Evolutionary conservation across 1,140 invertebrate genomes (phyloP), one percentile per base, ranked within the genome.

Genomic region (Thaumatotibia leucotreta): DNA sequence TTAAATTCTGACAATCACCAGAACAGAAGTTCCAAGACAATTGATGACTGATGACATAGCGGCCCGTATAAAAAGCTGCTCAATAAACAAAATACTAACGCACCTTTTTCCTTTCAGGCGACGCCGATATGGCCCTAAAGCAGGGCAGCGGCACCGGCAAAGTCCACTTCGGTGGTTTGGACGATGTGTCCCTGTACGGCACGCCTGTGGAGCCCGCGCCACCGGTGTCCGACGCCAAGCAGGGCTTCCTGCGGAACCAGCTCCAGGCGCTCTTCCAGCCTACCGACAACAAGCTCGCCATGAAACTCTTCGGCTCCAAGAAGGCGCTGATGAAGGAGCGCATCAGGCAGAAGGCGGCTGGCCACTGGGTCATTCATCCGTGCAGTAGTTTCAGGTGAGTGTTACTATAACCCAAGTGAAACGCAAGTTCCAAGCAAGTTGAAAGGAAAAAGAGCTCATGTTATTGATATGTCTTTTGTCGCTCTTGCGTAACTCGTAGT

Each of bases 231-330:
- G 95, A 96, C 92, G 95, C 95, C 91, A 98, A 97, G 92, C 96
- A 97, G 91, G 97, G 97, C 90, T 98, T 98, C 93, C 94, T 98
- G 91, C 96, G 97, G 86, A 98, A 97, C 93, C 97, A 98, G 89
- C 94, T 98, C 82, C 97, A 98, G 93, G 96, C 97, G 77, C 94
- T 98, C 80, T 98, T 98, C 93, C 97, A 98, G 92, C 97, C 97
- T 71, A 98, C 97, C 71, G 97, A 98, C 93, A 98, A 98, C 94
- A 98, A 98, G 92, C 93, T 98, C 87, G 97, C 97, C 73, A 98
- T 98, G 97, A 98, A 98, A 91, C 94, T 98, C 69, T 98, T 98
- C 93, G 97, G 97, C 83, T 97, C 96, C 83, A 98, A 98, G 92
- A 98, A 98, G 92, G 97, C 97, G 33, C 94, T 97, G 70, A 97